Conservation (phyloP, 2,113 vertebrate species). For the Hypocryptadius cinnamomeus region DNA sequence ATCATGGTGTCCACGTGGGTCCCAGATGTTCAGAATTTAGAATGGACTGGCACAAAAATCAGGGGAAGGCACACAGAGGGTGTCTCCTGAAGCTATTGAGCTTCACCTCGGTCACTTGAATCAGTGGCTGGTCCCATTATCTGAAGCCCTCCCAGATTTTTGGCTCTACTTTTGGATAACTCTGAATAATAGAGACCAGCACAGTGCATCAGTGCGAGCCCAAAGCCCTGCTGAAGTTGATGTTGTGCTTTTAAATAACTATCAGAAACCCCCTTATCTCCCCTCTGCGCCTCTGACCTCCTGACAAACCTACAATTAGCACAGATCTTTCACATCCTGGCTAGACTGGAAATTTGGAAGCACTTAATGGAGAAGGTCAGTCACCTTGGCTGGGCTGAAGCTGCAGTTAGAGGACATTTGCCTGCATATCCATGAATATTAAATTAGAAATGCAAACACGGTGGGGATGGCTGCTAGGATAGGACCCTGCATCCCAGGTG, state of each 20-base stretch:
- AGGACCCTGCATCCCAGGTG: background rate
- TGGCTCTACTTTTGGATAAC: background rate
- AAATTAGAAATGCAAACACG: background rate
- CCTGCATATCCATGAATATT: conserved; percentile 57
- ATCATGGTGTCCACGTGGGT: accelerated
- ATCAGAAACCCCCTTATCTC: background rate
- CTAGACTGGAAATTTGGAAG: conserved; percentile 67
- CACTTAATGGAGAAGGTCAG: conserved; percentile 73
- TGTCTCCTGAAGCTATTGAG: background rate
- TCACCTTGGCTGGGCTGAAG: conserved; percentile 73
- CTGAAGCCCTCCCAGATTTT: background rate
- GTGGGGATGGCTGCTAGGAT: background rate
- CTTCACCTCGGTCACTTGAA: background rate
- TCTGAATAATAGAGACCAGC: background rate
- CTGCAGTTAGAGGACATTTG: conserved; percentile 62
- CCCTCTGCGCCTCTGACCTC: conserved; percentile 60
- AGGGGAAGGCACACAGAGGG: background rate
- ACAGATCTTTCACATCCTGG: conserved; percentile 64
- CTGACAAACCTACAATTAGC: conserved; percentile 64
- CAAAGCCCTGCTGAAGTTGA: background rate
- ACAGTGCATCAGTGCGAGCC: background rate
- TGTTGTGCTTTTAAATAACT: conserved; percentile 50
- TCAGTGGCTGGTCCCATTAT: background rate
- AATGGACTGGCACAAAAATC: background rate
- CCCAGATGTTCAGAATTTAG: background rate